A percentile compares a stretch with the other conserved stretches of the same genome.
Conservation (phyloP, 2,113 vertebrate genomes). For the Ameiurus melas region DNA sequence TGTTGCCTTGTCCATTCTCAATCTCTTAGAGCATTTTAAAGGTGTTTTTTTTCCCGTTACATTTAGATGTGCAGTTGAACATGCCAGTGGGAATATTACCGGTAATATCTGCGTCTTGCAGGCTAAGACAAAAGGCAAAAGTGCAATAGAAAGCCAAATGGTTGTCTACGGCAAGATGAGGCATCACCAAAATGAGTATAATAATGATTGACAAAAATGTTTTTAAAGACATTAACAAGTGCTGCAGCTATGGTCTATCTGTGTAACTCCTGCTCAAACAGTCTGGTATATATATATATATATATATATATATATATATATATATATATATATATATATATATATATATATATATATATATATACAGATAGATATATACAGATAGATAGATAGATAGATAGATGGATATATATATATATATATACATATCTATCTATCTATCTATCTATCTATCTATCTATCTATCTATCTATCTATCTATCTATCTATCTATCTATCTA, state of each 20-base stretch:
- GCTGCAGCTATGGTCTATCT: conserved; percentile 44
- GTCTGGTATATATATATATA: conserved; percentile 64
- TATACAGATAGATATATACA: too few species aligned
- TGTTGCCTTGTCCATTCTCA: conserved; percentile 52
- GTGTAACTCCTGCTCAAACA: conserved; percentile 67
- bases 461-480: too few species aligned
- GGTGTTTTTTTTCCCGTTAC: conserved; percentile 53
- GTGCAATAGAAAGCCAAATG: conserved; percentile 57
- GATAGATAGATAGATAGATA: too few species aligned
- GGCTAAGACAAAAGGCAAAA: conserved; percentile 63
- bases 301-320: too few species aligned
- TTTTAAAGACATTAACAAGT: conserved; percentile 57
- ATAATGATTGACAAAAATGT: conserved; percentile 49
- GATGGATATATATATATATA: neutral
- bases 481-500: too few species aligned
- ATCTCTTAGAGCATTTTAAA: conserved; percentile 56
- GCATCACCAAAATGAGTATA: conserved; percentile 71
- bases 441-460: too few species aligned
- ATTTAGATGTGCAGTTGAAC: neutral
- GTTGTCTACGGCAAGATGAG: neutral
- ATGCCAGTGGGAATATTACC: conserved; percentile 61
- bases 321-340: too few species aligned
- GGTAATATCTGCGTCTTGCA: conserved; percentile 67
- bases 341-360: too few species aligned
- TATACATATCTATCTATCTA: too few species aligned